These are phyloP conservation scores for Lepus townsendii DNA, from an alignment of 2,797 vertebrate species.

Conservation along the genomic window DNA sequence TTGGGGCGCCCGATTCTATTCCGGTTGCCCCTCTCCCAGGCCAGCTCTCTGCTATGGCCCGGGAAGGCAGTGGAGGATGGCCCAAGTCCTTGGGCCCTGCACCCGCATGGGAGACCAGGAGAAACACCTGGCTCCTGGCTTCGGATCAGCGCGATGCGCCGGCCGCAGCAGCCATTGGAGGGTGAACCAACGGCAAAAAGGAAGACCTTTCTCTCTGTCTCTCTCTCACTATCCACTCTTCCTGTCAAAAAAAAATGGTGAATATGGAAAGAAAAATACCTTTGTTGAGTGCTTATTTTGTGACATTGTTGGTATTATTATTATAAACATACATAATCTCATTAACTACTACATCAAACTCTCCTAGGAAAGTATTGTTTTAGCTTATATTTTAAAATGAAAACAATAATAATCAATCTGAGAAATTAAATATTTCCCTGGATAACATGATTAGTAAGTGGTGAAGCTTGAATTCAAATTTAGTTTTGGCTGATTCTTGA, in stretches of 20 bases:
- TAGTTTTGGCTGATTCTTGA: background rate
- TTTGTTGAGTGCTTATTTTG: slow-evolving; percentile 42
- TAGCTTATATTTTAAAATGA: slow-evolving; percentile 11
- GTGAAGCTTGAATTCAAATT: background rate
- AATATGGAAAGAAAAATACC: background rate
- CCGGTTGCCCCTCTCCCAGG: too few species aligned
- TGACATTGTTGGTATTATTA: background rate
- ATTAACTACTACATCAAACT: background rate
- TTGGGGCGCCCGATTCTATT: too few species aligned
- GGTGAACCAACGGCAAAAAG: too few species aligned
- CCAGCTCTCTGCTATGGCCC: too few species aligned
- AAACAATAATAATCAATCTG: background rate
- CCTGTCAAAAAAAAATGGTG: background rate
- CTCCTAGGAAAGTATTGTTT: background rate
- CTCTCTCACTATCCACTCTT: too few species aligned
- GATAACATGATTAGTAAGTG: background rate
- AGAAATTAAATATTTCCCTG: background rate
- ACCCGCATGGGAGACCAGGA: too few species aligned
- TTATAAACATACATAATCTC: background rate
- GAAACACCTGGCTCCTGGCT: too few species aligned
- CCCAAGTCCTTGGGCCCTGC: too few species aligned
- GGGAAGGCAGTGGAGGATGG: too few species aligned
- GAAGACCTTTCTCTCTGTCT: too few species aligned
- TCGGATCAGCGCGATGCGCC: too few species aligned
- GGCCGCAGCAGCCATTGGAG: too few species aligned